Conservation (phyloP, 2,113 vertebrate genomes). For the Seriola quinqueradiata region DNA sequence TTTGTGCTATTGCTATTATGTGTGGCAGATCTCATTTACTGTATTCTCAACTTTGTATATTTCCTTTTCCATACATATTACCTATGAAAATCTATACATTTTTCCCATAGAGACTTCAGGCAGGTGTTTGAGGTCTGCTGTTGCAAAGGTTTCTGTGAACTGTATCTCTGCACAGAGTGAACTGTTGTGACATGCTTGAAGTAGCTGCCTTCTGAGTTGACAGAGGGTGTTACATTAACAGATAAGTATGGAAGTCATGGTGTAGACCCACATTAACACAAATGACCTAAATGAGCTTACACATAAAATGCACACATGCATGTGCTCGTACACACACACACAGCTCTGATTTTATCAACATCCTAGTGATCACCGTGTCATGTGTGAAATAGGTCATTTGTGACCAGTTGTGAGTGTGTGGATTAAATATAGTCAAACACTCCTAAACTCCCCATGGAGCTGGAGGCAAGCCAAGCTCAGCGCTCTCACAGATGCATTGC, state of each 20-base stretch:
- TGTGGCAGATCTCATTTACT: neutral
- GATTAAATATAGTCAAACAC: constrained; percentile 61
- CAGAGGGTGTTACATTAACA: constrained; percentile 41
- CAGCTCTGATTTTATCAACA: neutral
- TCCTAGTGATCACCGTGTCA: constrained; percentile 20
- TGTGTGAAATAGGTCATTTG: constrained; percentile 57
- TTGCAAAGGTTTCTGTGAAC: constrained; percentile 18
- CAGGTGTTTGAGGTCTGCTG: neutral
- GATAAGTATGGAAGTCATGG: constrained; percentile 43
- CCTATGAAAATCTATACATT: no score
- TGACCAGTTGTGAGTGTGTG: constrained; percentile 46
- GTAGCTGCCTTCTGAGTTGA: constrained; percentile 46
- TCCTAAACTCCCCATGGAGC: constrained; percentile 39
- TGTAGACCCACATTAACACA: constrained; percentile 30
- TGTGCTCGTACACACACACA: neutral
- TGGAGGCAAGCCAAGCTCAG: constrained; percentile 32
- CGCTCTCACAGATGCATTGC: constrained; percentile 33
- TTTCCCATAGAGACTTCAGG: neutral
- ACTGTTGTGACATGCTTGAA: constrained; percentile 47
- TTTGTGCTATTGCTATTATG: neutral
- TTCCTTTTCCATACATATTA: neutral
- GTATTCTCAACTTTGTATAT: neutral
- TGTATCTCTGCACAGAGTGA: constrained; percentile 11
- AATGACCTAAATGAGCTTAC: constrained; percentile 27
- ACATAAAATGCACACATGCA: neutral